These are phyloP conservation scores for Lucilia sericata DNA, from an alignment of 1,140 invertebrate genomes.

Conservation along the genomic window DNA sequence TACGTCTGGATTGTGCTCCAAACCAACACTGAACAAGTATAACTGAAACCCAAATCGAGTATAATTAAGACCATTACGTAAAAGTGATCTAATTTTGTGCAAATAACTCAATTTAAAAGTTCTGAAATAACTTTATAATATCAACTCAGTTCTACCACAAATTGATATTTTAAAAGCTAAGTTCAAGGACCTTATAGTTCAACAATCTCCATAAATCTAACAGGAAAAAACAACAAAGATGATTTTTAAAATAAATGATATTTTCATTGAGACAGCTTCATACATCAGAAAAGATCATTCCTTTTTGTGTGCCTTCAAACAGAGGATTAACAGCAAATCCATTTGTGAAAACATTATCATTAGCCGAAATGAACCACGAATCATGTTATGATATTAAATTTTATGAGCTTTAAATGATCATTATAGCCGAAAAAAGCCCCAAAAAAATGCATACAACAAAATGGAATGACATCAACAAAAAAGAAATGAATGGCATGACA, in stretches of 20 bases:
- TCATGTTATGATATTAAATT: neutral
- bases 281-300: neutral
- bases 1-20: too few species aligned
- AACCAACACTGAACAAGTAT: too few species aligned
- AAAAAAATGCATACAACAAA: neutral
- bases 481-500: neutral
- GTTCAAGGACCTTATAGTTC: neutral
- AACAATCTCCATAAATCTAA: neutral
- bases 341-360: conserved; percentile 1
- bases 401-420: neutral
- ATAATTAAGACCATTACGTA: too few species aligned
- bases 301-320: neutral
- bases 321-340: neutral
- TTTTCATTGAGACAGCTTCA: neutral
- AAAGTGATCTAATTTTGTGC: too few species aligned
- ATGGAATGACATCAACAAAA: neutral
- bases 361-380: neutral
- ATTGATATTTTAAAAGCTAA: neutral
- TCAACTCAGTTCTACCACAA: too few species aligned
- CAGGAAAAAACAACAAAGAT: neutral
- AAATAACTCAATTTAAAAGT: too few species aligned
- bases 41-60: too few species aligned
- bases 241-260: conserved; percentile 10
- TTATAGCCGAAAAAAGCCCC: neutral
- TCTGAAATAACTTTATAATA: too few species aligned